Conservation (phyloP, 2,797 vertebrate species). For the Catharus ustulatus region DNA sequence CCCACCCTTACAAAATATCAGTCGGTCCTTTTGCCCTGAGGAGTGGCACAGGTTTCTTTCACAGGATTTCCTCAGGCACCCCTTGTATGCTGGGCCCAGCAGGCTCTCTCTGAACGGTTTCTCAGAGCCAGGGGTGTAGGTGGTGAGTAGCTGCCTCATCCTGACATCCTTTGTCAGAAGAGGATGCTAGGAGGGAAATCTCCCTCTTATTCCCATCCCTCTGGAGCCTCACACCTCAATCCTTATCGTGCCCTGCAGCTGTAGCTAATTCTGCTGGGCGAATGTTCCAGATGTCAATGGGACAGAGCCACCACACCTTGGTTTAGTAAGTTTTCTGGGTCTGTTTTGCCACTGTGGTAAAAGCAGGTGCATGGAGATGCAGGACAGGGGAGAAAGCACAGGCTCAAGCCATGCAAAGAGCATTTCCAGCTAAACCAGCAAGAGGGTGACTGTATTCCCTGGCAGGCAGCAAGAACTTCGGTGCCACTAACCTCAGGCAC, state of each 20-base stretch:
- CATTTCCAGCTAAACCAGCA: not conserved
- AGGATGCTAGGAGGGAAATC: too few species aligned
- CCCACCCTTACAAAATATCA: not conserved
- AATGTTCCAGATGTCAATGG: not conserved
- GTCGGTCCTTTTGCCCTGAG: not conserved
- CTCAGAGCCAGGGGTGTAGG: not conserved
- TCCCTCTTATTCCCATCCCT: too few species aligned
- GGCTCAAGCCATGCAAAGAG: not conserved
- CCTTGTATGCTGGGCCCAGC: not conserved
- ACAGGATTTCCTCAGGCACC: not conserved
- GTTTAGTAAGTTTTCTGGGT: not conserved
- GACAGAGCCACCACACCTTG: not conserved
- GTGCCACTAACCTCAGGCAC: fast-evolving
- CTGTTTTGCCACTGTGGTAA: too few species aligned
- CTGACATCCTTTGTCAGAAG: not conserved
- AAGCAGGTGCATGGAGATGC: fast-evolving
- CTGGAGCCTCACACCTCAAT: not conserved
- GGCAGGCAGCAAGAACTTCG: not conserved
- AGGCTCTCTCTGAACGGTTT: not conserved
- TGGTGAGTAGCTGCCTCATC: not conserved
- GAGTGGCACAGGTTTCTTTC: not conserved
- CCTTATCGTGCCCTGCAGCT: not conserved
- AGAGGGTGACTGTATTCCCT: too few species aligned
- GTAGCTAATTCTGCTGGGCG: not conserved
- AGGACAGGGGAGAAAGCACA: not conserved